Evolutionary conservation across 37 sponge, comb jelly and placozoan species (phyloP), one percentile per base, ranked within the genome.

Genomic region (Dysidea cf. avara): DNA sequence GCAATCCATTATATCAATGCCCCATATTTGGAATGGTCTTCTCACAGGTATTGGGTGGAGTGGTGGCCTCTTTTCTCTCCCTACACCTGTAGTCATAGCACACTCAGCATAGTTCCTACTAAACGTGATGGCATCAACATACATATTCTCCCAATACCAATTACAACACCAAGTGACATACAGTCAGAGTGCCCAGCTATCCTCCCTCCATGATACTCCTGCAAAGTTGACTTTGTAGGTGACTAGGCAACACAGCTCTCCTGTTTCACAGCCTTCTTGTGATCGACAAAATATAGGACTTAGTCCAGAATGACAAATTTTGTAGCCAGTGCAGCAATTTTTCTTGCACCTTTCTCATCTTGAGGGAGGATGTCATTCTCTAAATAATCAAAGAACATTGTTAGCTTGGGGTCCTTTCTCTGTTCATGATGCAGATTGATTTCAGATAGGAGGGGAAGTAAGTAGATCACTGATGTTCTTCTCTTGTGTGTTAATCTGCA

Each of bases 101-200:
- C 86, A 85, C 0, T 25, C 31, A 1, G 72, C 46, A 48, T 80
- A 85, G 0, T n/a, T 40, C 13, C 79, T n/a, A 31, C 79, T 73
- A 46, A 28, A 58, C 7, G 61, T 18, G 57, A 30, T 50, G 13
- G 72, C 67, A 38, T 78, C 79, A 1, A 26, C 53, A 3, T 57
- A 35, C 75, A 85, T 72, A 7, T 74, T 74, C 26, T 64, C 60
- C 79, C 86, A 85, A 72, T 73, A 78, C 38, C 72, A 85, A 49
- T 49, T 7, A 22, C 48, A 13, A n/a, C 69, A 33, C 48, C 78
- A 31, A 18, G 48, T 4, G 33, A 38, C 53, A 39, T 74, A 73
- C 4, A 64, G 13, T 46, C 43, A 30, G 64, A 72, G 54, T 81
- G 74, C 13, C 68, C 74, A n/a, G 66, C 31, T 24, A 64, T 66